Evolutionary conservation across 2,113 vertebrate species (phyloP).

Genomic region (Monopterus albus): DNA sequence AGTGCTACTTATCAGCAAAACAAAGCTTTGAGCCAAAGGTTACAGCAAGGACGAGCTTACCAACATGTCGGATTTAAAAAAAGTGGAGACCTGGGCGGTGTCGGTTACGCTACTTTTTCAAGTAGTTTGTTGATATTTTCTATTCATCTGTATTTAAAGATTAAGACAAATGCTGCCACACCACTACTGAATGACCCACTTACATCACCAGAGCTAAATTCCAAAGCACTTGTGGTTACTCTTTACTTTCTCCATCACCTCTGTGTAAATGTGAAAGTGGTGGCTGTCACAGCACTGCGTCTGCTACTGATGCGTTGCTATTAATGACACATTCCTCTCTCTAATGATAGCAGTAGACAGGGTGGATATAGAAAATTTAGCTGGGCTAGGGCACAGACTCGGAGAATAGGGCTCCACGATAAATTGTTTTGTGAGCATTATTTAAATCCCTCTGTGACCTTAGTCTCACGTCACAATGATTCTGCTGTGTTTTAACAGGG

Average conservation of each 20-base stretch:
- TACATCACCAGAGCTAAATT: neutral
- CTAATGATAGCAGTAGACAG: constrained; percentile 45
- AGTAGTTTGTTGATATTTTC: no score
- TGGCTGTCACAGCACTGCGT: constrained; percentile 2
- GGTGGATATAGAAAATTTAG: no score
- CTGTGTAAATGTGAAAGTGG: constrained; percentile 3
- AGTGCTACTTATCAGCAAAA: neutral
- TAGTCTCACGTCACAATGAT: no score
- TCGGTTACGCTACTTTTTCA: neutral
- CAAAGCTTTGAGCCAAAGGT: constrained; percentile 1
- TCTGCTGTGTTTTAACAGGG: no score
- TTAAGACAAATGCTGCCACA: neutral
- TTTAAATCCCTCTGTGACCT: no score
- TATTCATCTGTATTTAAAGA: constrained; percentile 25
- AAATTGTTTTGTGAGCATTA: no score
- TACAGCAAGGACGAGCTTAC: neutral
- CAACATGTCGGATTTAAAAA: neutral
- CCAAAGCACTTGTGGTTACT: neutral
- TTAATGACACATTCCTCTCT: constrained; percentile 13
- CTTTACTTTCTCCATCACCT: neutral
- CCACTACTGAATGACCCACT: neutral
- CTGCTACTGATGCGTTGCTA: constrained; percentile 12
- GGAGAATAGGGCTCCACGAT: no score
- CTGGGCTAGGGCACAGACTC: no score
- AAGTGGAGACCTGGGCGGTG: neutral